Conservation (phyloP, 2,797 vertebrate species). For the Sciurus carolinensis region DNA sequence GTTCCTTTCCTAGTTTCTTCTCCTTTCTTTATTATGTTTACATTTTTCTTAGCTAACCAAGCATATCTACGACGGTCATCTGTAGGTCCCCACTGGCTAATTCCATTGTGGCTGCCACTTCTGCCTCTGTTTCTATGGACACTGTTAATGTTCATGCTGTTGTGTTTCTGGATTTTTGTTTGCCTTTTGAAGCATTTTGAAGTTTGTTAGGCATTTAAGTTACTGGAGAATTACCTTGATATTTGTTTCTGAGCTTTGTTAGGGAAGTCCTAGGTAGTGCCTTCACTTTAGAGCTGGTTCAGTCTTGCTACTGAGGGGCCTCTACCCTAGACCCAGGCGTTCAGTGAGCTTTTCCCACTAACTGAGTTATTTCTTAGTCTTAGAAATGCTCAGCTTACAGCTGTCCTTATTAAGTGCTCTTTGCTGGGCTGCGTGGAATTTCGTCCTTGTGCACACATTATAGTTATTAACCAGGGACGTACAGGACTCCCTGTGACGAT, state of each 20-base stretch:
- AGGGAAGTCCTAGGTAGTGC: not conserved
- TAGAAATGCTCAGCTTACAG: not conserved
- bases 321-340: not conserved
- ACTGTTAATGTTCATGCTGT: not conserved
- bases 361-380: not conserved
- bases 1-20: not conserved
- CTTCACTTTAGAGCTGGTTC: not conserved
- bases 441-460: not conserved
- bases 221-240: not conserved
- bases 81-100: not conserved
- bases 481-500: not conserved
- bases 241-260: not conserved
- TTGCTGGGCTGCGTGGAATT: not conserved
- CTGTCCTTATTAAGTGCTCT: not conserved
- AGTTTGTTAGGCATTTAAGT: not conserved
- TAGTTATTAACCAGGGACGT: not conserved
- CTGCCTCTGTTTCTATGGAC: not conserved
- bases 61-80: not conserved
- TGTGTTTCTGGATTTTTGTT: slow-evolving; percentile 11
- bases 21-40: not conserved
- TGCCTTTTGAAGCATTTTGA: slow-evolving; percentile 29
- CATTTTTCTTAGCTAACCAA: slow-evolving; percentile 11
- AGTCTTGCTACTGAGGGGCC: not conserved
- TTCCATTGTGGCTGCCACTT: not conserved
- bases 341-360: not conserved